Base-by-base conservation (phyloP, 2,113 vertebrate genomes). In the Theropithecus gelada region DNA sequence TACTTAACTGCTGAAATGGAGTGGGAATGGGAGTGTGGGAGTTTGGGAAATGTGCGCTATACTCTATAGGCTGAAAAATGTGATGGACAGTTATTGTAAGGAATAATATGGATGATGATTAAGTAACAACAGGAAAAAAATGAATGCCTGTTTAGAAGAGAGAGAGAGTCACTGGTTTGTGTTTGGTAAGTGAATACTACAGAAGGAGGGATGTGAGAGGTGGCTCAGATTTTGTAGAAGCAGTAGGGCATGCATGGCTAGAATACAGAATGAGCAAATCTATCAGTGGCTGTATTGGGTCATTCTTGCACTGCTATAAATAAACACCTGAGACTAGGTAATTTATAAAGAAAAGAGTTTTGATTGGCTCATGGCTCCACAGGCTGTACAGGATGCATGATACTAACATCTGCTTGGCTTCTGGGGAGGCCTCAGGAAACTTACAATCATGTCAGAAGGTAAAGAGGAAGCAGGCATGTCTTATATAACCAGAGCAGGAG, bases 201-300 rank as follows among this genome's bases (percentile, higher is more conserved):
- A 75, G 43, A 66, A 85, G 0, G 16, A 40, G 4, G 6, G 2
- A 7, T 20, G 5, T 72, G 59, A 68, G 25, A 57, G 7, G 9
- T 11, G 14, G 13, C 13, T 38, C 23, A 55, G 64, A 40, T n/a
- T 75, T 87, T 8, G 8, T 43, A 45, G 10, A 61, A 40, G 8
- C 12, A 50, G 0, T 0, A 23, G 14, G 2, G 0, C 8, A 25
- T 16, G 80, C 50, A 45, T 68, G 55, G 38, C 50, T 55, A 35
- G 27, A 16, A 55, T 7, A 43, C 20, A 73, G 32, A 90, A 66
- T 55, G 30, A 80, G 23, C 12, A 55, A 57, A 40, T 81, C 12
- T 50, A 9, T n/a, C 38, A 38, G 8, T 75, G 20, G 45, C 27
- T 64, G 12, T 64, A 64, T 13, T 14, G 30, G 61, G 61, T 64